Evolutionary conservation across 2,113 vertebrate genomes (phyloP).

Genomic region (Girardinichthys multiradiatus): DNA sequence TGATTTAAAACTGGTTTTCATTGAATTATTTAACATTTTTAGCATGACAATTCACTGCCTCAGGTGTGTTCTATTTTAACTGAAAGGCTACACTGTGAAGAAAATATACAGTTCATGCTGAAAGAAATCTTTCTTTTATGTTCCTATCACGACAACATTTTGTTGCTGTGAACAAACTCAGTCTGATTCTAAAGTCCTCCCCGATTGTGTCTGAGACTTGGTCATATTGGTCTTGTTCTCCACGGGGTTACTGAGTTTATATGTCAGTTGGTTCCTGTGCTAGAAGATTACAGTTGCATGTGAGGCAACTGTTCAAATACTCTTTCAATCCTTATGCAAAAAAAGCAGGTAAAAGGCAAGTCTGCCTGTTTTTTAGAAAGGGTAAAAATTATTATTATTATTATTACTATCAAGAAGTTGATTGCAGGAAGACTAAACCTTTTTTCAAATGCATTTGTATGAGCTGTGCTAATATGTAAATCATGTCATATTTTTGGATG

Average conservation of each 20-base stretch:
- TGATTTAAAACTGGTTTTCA: background rate
- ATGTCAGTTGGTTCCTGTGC: conserved; percentile 34
- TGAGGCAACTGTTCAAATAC: conserved; percentile 18
- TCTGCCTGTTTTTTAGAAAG: background rate
- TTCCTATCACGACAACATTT: conserved; percentile 8
- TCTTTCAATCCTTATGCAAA: background rate
- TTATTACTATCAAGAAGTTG: background rate
- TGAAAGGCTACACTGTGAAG: background rate
- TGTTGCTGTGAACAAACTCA: conserved; percentile 31
- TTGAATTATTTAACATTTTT: background rate
- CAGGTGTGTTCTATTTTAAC: background rate
- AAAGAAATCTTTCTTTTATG: conserved; percentile 4
- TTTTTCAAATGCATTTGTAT: background rate
- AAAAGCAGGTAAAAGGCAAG: background rate
- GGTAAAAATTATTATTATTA: background rate
- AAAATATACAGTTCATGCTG: background rate
- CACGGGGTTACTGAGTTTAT: conserved; percentile 60
- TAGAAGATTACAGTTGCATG: conserved; percentile 56
- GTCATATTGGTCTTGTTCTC: conserved; percentile 31
- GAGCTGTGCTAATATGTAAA: background rate
- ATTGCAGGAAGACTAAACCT: background rate
- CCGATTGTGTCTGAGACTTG: conserved; percentile 35
- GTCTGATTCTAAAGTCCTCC: conserved; percentile 26
- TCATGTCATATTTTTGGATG: background rate
- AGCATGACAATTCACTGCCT: background rate